A percentile compares a stretch with the other conserved stretches of the same genome.
Evolutionary conservation across 2,888 invertebrate species (phyloP).

Genomic region (Epsilonema sp.): DNA sequence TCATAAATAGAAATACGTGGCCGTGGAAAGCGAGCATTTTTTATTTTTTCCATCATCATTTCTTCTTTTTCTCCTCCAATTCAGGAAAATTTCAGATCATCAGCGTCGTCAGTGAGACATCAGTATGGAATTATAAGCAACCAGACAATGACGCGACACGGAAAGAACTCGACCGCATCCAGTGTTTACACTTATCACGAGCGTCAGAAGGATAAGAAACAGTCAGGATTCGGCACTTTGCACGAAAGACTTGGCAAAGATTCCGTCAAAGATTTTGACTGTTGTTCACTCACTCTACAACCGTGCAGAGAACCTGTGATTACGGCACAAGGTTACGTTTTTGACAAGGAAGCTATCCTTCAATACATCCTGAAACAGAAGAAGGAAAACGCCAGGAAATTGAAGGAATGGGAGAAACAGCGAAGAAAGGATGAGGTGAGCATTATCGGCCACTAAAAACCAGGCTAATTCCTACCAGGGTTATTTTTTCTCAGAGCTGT

Average conservation of each 20-base stretch:
- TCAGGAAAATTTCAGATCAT: too few relatives aligned
- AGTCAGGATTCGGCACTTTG: constrained; percentile 60
- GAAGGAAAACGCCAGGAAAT: constrained; percentile 60
- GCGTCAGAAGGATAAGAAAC: constrained; percentile 79
- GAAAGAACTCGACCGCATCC: constrained; percentile 90
- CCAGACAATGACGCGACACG: constrained; percentile 56
- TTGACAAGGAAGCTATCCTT: constrained; percentile 86
- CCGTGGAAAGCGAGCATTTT: too few relatives aligned
- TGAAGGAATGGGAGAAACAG: constrained; percentile 60
- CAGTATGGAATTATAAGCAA: too few relatives aligned
- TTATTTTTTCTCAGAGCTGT: too few relatives aligned
- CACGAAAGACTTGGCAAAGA: constrained; percentile 63
- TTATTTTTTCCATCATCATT: too few relatives aligned
- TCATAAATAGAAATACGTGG: too few relatives aligned
- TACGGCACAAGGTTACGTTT: constrained; percentile 58
- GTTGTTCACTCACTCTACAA: constrained; percentile 84
- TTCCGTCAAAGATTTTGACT: constrained; percentile 84
- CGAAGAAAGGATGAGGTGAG: neutral
- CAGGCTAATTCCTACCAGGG: too few relatives aligned
- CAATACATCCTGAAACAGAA: constrained; percentile 86
- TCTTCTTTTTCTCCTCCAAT: too few relatives aligned
- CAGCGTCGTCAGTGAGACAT: too few relatives aligned
- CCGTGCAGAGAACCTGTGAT: constrained; percentile 82
- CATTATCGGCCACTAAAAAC: too few relatives aligned
- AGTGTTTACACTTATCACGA: constrained; percentile 96